Base-by-base conservation (phyloP, 2,888 invertebrate genomes). In the Thysanoteuthis rhombus region DNA sequence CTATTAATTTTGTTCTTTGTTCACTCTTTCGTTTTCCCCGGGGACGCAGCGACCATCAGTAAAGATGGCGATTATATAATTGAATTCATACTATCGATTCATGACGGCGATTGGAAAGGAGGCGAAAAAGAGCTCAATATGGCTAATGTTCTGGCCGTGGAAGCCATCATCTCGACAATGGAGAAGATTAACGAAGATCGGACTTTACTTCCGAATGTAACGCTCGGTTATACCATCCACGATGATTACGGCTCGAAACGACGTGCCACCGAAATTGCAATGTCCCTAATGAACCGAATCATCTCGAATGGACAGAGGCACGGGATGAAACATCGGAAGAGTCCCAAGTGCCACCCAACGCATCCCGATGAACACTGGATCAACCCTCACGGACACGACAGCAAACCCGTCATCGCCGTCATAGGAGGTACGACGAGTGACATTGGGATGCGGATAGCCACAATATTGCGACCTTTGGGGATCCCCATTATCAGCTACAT, bases 61-160 rank as follows among this genome's bases (percentile, higher is more conserved):
- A 42, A 45, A 45, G 92, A 92, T 32, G 92, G 92, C 8, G 92
- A 92, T 42, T 92, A 92, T n/a, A 92, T 92, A 45, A 92, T 92
- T 19, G 92, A 92, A 19, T 92, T 92, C 28, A n/a, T 92, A 1
- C 45, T 92, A n/a, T 92, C 92, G 6, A 8, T 92, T 19, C 92
- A 92, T n/a, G 92, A 92, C 19, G 92, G 91, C 2, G 42, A 40
- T 16, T 32, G 91, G 12, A 28, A 39, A 32, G 91, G 45, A 3
- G 45, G 36, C 12, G 3, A 42, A 1, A 40, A 40, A n/a, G 32
- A 3, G n/a, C 32, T 92, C 40, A 92, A 32, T 12, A 40, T 92
- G 40, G 12, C 10, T 8, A 40, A 92, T 42, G 92, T 92, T 1
- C 28, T 92, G 32, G 92, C 92, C 40, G 92, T 92, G 4, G 92